Evolutionary conservation across 2,888 invertebrate genomes (phyloP).

Genomic region (Tetranychus piercei): DNA sequence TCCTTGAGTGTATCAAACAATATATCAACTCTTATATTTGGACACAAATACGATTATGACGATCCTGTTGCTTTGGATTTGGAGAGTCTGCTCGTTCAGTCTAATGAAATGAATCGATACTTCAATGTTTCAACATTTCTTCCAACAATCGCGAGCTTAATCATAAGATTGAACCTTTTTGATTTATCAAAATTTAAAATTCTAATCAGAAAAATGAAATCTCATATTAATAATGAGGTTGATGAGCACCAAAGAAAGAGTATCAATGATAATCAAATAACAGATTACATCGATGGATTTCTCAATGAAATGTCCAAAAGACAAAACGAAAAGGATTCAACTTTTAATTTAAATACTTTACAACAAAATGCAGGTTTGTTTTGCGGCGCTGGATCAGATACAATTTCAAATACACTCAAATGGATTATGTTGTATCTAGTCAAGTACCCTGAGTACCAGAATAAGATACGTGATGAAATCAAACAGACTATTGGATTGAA

Average conservation of each 20-base stretch:
- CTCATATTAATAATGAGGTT: background rate
- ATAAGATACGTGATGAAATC: background rate
- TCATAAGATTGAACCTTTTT: too few species aligned
- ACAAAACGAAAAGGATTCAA: background rate
- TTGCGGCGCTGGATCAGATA: background rate
- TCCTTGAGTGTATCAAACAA: background rate
- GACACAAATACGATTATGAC: background rate
- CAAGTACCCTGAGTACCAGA: background rate
- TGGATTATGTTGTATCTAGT: background rate
- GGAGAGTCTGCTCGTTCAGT: background rate
- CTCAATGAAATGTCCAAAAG: background rate
- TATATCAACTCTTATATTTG: background rate
- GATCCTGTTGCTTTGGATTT: background rate
- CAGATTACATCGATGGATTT: background rate
- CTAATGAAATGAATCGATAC: too few species aligned
- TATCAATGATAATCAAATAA: background rate
- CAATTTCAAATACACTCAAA: background rate
- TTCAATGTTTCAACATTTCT: background rate
- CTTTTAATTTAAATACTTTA: background rate
- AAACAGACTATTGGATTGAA: background rate
- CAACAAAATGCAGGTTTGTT: background rate
- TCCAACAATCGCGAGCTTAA: background rate
- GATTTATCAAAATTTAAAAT: too few species aligned
- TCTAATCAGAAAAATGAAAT: too few species aligned
- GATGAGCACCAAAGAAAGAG: background rate